Percentiles rank a stretch among this genome's conserved stretches.
Conservation (phyloP, 2,113 vertebrate species). For the Eublepharis macularius region DNA sequence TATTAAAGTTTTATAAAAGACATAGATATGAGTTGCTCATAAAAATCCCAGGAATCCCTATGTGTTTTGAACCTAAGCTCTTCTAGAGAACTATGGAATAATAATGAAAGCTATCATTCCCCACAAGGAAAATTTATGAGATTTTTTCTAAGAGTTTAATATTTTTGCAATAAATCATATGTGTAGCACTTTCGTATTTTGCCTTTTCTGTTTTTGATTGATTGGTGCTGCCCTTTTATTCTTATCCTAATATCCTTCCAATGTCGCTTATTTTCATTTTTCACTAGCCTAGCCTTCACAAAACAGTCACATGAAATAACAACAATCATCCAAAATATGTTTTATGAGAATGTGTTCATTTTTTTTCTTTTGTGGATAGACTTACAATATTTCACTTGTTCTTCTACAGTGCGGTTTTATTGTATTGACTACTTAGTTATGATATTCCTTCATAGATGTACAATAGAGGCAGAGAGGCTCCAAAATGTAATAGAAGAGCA, state of each 20-base stretch:
- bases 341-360: neutral
- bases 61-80: conserved; percentile 5
- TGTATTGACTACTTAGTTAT: neutral
- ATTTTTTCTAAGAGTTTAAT: neutral
- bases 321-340: neutral
- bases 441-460: neutral
- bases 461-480: too few relatives aligned
- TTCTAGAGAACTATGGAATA: neutral
- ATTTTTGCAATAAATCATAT: conserved; percentile 7
- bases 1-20: conserved; percentile 2
- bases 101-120: neutral
- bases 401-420: neutral
- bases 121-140: neutral
- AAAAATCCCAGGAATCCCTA: neutral
- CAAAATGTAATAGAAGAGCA: neutral
- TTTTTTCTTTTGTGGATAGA: neutral
- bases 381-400: neutral
- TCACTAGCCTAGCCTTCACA: neutral
- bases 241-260: neutral
- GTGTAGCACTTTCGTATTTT: neutral
- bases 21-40: neutral
- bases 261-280: neutral
- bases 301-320: neutral
- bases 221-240: neutral
- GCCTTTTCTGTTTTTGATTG: neutral